Evolutionary conservation across 2,797 vertebrate species (phyloP).

Genomic region (Hypotaenidia philippensis): DNA sequence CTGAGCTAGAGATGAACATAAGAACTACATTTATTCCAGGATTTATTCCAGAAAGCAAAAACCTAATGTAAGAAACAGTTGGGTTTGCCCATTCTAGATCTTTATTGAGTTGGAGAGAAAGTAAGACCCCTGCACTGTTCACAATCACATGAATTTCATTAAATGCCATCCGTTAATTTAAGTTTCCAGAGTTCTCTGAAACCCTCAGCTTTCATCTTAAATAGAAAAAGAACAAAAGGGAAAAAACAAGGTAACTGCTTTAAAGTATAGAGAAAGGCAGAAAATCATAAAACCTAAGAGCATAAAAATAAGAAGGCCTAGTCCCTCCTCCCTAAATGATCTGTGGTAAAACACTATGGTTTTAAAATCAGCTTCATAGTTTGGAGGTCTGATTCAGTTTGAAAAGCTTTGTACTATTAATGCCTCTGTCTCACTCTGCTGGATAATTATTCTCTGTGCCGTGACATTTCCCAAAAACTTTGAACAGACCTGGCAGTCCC

Average conservation of each 20-base stretch:
- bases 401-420: background rate
- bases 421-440: background rate
- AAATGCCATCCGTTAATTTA: background rate
- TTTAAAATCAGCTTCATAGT: background rate
- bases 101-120: background rate
- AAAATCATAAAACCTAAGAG: background rate
- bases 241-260: background rate
- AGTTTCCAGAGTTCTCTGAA: background rate
- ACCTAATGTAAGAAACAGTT: background rate
- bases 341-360: background rate
- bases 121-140: background rate
- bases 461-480: background rate
- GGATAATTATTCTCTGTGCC: background rate
- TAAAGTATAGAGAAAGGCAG: background rate
- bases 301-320: background rate
- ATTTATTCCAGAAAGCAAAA: constrained; percentile 40
- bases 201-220: background rate
- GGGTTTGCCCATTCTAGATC: background rate
- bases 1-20: background rate
- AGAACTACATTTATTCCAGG: background rate
- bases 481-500: background rate
- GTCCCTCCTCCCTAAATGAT: background rate
- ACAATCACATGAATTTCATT: background rate
- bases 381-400: background rate
- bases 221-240: background rate